These are phyloP conservation scores for Metallyticus violacea DNA, from an alignment of 2,888 invertebrate genomes.

Conservation along the genomic window DNA sequence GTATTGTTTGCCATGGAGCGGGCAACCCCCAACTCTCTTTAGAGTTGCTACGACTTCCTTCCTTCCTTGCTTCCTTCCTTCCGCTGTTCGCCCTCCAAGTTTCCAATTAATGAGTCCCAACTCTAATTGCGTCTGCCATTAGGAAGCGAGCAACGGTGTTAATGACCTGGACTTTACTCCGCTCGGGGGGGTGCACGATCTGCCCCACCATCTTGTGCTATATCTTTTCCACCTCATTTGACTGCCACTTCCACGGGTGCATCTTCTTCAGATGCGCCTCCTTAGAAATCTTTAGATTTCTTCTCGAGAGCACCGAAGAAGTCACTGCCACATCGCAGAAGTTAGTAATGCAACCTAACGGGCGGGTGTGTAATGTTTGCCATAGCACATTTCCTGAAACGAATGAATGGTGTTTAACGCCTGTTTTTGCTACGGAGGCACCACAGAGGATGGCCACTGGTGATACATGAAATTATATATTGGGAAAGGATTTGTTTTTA, in stretches of 20 bases:
- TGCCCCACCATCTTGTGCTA: neutral
- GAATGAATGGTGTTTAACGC: no score
- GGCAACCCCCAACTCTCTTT: neutral
- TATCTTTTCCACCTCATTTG: constrained; percentile 25
- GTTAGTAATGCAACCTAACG: no score
- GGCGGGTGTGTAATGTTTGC: no score
- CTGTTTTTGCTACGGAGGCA: no score
- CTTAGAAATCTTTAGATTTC: neutral
- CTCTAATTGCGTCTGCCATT: constrained; percentile 31
- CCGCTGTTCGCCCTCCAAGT: constrained; percentile 23
- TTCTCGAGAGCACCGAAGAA: neutral
- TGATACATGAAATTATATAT: no score
- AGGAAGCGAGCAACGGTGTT: constrained; percentile 24
- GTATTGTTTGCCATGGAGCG: neutral
- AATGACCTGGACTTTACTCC: constrained; percentile 12
- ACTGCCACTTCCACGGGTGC: neutral
- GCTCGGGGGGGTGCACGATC: neutral
- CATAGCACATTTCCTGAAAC: no score
- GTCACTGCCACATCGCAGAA: no score
- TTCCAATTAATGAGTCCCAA: constrained; percentile 30
- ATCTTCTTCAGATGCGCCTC: neutral
- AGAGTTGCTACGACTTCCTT: no score
- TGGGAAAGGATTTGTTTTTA: no score
- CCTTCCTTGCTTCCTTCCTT: constrained; percentile 18
- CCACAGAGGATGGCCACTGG: no score